Conservation (phyloP, 2,797 vertebrate genomes). For the Eupleurogrammus muticus region DNA sequence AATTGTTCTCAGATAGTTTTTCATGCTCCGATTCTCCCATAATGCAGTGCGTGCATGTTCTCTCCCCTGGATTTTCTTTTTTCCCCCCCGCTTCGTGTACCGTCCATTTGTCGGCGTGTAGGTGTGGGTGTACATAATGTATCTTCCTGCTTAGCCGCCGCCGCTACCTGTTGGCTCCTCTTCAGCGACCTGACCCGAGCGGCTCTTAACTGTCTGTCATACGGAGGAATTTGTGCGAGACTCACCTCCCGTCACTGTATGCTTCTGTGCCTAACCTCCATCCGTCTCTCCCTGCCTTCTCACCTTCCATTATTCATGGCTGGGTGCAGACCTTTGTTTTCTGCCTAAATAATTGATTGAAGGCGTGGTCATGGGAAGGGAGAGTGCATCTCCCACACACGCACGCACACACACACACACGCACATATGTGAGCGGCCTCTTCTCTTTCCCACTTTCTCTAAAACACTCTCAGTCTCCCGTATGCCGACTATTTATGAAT, state of each 20-base stretch:
- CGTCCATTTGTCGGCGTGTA: slow-evolving; percentile 18
- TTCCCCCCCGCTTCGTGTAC: neutral
- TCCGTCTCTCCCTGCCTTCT: slow-evolving; percentile 70
- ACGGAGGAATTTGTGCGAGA: slow-evolving; percentile 49
- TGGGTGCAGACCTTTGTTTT: slow-evolving; percentile 79
- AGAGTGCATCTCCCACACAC: slow-evolving; percentile 46
- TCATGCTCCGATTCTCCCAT: slow-evolving; percentile 36
- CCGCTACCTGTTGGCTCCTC: slow-evolving; percentile 54
- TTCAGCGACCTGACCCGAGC: slow-evolving; percentile 51
- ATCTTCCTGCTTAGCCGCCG: slow-evolving; percentile 20
- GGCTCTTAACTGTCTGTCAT: slow-evolving; percentile 62
- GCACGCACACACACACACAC: neutral
- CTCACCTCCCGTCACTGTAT: slow-evolving; percentile 59
- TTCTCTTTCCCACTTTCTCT: slow-evolving; percentile 35
- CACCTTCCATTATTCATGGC: slow-evolving; percentile 79
- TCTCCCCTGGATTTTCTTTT: neutral
- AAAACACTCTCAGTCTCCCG: slow-evolving; percentile 38
- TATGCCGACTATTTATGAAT: slow-evolving; percentile 57
- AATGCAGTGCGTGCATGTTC: slow-evolving; percentile 17
- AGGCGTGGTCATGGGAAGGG: slow-evolving; percentile 66
- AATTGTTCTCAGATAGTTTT: slow-evolving; percentile 45
- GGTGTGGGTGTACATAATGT: slow-evolving; percentile 7
- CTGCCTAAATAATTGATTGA: slow-evolving; percentile 79
- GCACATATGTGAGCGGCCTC: too few species aligned
- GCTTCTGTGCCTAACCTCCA: slow-evolving; percentile 66